Base-by-base conservation (phyloP, 2,888 invertebrate species). In the Stenchaetothrips biformis region DNA sequence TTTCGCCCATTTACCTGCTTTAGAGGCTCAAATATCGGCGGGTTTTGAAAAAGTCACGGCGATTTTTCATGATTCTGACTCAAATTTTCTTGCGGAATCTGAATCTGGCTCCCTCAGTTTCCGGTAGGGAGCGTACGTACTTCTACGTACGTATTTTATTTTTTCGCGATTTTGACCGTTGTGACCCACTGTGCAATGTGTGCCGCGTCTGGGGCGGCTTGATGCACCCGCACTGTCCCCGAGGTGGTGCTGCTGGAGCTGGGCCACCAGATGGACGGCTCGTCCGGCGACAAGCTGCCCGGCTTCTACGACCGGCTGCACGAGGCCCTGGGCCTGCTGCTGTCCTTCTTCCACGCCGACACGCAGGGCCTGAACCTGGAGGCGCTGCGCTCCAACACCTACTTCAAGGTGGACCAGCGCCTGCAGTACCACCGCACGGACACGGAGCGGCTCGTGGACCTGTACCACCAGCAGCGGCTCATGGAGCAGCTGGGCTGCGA, bases 271-370 rank as follows among this genome's bases (percentile, higher is more conserved):
- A 94, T 94, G 87, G 95, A 95, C 84, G 93, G 94, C 0, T 93
- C 92, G 25, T 92, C 93, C 0, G 92, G 93, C 84, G 95, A 97
- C 86, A 92, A 94, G 83, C 95, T 95, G 4, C 91, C 93, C 0
- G 92, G 94, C 83, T 98, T 97, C 86, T 97, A 97, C 87, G 94
- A 95, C 84, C 90, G 97, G 79, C 90, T 98, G 9, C 92, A 95
- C 85, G 94, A 96, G 81, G 95, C 95, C 0, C 88, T 96, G 77
- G 92, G 92, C 82, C 88, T 95, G 62, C 89, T 96, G 83, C 91
- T 92, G 0, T 94, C 94, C 82, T 96, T 95, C 87, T 95, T 96
- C 88, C 92, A 95, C 84, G 95, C 95, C 13, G 94, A 94, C 83
- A 94, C 93, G 25, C 94, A 94, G 87, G 96, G 94, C 7, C 89